phyloP scores from a whole-genome alignment of 2,888 invertebrate genomes.

The Drosophila nigricruria region DNA sequence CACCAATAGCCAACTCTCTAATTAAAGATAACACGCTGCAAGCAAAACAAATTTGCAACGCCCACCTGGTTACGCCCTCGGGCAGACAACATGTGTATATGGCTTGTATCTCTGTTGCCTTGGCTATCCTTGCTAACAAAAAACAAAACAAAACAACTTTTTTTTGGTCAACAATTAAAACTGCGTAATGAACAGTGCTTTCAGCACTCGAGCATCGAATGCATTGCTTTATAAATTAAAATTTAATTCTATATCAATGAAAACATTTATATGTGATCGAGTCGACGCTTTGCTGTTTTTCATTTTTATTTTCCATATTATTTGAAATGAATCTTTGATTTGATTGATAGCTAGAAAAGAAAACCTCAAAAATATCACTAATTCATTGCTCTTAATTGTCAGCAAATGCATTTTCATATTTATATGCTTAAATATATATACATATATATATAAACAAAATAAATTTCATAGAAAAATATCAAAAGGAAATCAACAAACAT shows the following conservation, averaged over 20 bases:
- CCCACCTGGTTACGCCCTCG: slow-evolving; percentile 38
- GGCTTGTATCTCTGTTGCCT: slow-evolving; percentile 19
- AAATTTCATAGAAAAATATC: slow-evolving; percentile 25
- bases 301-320: background rate
- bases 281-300: background rate
- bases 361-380: too few species aligned
- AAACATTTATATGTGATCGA: background rate
- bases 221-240: background rate
- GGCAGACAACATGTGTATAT: slow-evolving; percentile 22
- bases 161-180: slow-evolving; percentile 59
- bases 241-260: background rate
- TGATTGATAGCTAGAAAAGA: slow-evolving; percentile 20
- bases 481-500: slow-evolving; percentile 17
- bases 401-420: background rate
- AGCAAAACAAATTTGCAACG: slow-evolving; percentile 41
- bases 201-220: background rate
- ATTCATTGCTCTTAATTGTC: too few species aligned
- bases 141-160: slow-evolving; percentile 34
- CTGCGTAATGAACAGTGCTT: slow-evolving; percentile 25
- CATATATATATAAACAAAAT: slow-evolving; percentile 36
- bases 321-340: slow-evolving; percentile 11
- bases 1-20: slow-evolving; percentile 50
- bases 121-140: slow-evolving; percentile 13
- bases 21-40: slow-evolving; percentile 57
- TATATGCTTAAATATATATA: slow-evolving; percentile 13